Evolutionary conservation across 2,113 vertebrate species (phyloP).

Genomic region (Hystrix cristata): DNA sequence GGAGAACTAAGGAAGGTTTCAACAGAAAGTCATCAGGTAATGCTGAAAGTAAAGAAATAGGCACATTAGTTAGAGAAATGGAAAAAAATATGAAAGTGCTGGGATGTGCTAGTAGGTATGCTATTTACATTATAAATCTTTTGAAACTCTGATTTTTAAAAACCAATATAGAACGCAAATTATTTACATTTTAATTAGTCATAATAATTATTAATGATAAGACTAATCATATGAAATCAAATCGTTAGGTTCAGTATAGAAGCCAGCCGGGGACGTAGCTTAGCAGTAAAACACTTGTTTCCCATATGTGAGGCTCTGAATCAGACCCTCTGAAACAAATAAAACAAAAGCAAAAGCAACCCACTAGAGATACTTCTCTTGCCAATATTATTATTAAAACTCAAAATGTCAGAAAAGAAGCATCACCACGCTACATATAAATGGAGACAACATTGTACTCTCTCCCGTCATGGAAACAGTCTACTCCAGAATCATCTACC

Average conservation of each 20-base stretch:
- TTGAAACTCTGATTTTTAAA: neutral
- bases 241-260: neutral
- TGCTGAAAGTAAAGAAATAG: neutral
- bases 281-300: neutral
- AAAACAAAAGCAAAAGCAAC: neutral
- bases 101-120: too few species aligned
- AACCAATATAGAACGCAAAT: neutral
- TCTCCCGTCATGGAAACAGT: neutral
- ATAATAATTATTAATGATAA: neutral
- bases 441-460: neutral
- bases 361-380: neutral
- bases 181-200: neutral
- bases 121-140: neutral
- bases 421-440: neutral
- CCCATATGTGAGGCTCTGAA: neutral
- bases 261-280: neutral
- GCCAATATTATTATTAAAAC: neutral
- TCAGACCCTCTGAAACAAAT: neutral
- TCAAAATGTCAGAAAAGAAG: neutral
- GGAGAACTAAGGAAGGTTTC: neutral
- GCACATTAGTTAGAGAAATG: neutral
- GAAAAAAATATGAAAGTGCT: neutral
- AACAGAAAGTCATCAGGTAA: neutral
- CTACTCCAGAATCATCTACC: neutral
- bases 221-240: slow-evolving; percentile 15